These are phyloP conservation scores for Netelia fuscicornis DNA, from an alignment of 2,888 invertebrate genomes.

Conservation along the genomic window DNA sequence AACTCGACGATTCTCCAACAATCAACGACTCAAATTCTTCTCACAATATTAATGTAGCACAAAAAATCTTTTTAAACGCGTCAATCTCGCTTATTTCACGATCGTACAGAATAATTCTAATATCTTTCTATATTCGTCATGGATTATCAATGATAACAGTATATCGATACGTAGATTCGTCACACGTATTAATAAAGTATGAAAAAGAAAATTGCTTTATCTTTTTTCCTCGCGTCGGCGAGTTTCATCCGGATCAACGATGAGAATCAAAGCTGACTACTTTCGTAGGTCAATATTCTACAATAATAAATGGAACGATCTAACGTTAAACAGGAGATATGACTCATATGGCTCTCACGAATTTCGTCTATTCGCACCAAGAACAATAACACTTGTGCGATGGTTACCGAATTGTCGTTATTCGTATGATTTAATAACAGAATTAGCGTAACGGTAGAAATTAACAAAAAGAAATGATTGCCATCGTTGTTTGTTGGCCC, in stretches of 20 bases:
- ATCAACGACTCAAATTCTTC: background rate
- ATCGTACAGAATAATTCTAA: slow-evolving; percentile 7
- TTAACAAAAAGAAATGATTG: background rate
- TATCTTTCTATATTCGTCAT: background rate
- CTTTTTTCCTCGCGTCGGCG: no score
- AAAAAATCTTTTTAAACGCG: background rate
- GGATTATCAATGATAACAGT: background rate
- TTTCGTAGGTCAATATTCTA: background rate
- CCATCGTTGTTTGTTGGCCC: background rate
- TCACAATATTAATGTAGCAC: background rate
- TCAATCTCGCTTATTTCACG: background rate
- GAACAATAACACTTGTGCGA: background rate
- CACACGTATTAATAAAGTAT: background rate
- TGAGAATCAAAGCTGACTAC: background rate
- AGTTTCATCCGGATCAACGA: slow-evolving; percentile 1
- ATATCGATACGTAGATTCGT: background rate
- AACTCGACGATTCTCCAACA: background rate
- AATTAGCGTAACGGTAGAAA: background rate
- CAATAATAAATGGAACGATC: background rate
- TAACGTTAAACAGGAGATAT: background rate
- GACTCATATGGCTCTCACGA: background rate
- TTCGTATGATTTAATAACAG: background rate
- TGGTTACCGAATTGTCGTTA: background rate
- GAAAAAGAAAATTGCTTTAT: background rate
- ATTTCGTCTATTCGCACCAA: background rate